These are phyloP conservation scores for Lepidochrysops patricia DNA, from an alignment of 2,888 invertebrate genomes.

Conservation along the genomic window DNA sequence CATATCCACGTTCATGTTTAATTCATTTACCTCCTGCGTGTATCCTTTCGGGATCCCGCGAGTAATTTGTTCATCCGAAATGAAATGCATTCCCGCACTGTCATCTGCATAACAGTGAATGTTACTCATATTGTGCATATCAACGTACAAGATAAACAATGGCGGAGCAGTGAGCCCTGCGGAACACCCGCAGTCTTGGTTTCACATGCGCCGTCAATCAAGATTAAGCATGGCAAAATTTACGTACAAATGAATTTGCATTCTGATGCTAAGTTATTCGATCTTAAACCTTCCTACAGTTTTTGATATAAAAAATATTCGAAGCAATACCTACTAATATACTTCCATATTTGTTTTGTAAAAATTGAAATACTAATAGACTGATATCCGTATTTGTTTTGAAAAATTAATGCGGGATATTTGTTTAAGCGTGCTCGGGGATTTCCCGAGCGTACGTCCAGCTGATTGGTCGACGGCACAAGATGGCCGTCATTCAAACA, in stretches of 20 bases:
- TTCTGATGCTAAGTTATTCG: background rate
- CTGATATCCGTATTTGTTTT: background rate
- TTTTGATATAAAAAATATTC: too few relatives aligned
- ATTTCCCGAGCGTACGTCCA: slow-evolving; percentile 4
- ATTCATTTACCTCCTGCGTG: background rate
- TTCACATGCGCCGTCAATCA: background rate
- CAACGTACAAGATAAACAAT: background rate
- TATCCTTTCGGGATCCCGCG: slow-evolving; percentile 11
- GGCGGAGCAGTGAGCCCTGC: background rate
- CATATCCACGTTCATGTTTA: background rate
- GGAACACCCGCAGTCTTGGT: background rate
- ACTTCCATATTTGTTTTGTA: too few relatives aligned
- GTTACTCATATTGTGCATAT: background rate
- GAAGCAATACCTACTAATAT: too few relatives aligned
- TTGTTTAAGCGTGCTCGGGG: slow-evolving; percentile 3
- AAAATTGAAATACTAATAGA: background rate
- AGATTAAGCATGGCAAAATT: background rate
- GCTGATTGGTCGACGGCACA: slow-evolving; percentile 18
- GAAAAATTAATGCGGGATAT: background rate
- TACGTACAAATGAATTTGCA: background rate
- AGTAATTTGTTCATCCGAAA: slow-evolving; percentile 14
- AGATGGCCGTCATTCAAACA: slow-evolving; percentile 19
- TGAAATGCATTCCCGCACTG: slow-evolving; percentile 15
- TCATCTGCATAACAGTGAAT: slow-evolving; percentile 7
- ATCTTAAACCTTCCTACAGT: background rate